phyloP scores from a whole-genome alignment of 2,888 invertebrate genomes.

The Endomychus coccineus region DNA sequence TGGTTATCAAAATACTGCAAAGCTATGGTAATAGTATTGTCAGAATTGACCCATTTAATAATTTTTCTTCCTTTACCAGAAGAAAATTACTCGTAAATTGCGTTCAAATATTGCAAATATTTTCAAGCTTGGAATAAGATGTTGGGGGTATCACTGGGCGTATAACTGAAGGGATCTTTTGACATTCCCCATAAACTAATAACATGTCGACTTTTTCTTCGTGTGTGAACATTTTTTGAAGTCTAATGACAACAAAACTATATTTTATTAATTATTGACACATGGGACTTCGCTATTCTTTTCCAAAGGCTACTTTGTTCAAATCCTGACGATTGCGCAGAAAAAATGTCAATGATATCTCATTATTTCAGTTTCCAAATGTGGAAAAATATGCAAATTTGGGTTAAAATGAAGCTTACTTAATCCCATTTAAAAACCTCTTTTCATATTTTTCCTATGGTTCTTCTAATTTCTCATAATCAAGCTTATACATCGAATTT shows the following conservation, averaged over 20 bases:
- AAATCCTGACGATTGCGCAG: background rate
- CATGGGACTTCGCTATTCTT: background rate
- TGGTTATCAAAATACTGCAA: slow-evolving; percentile 1
- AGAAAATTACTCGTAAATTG: slow-evolving; percentile 1
- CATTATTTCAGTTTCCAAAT: too few relatives aligned
- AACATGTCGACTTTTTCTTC: slow-evolving; percentile 1
- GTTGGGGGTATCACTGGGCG: background rate
- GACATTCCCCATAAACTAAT: too few relatives aligned
- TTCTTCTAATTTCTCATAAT: background rate
- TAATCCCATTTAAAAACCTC: background rate
- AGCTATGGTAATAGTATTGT: slow-evolving; percentile 1
- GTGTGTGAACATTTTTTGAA: slow-evolving; percentile 1
- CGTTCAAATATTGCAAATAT: too few relatives aligned
- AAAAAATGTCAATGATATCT: background rate
- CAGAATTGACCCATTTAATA: background rate
- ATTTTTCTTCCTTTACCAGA: background rate
- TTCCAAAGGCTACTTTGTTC: background rate
- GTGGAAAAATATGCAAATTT: too few relatives aligned
- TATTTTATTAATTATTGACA: background rate
- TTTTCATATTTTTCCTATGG: background rate
- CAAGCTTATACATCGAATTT: background rate
- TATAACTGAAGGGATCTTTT: background rate
- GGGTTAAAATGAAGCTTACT: background rate
- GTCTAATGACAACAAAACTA: background rate
- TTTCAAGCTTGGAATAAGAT: slow-evolving; percentile 1